Evolutionary conservation across 1,140 invertebrate genomes (phyloP), one percentile per base, ranked within the genome.

Genomic region (Drosophila seguyi): DNA sequence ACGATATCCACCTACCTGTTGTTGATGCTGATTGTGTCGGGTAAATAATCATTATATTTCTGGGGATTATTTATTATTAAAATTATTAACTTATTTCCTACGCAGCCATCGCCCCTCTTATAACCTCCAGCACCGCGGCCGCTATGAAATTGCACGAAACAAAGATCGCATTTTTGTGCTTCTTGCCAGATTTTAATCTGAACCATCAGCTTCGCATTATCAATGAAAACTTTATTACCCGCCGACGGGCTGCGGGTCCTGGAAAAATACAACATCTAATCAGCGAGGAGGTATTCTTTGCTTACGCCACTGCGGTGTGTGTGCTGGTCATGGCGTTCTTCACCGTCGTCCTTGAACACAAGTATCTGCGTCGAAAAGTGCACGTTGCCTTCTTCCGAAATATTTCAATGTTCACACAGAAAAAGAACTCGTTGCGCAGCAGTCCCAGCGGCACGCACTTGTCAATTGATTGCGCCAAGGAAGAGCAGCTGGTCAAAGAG

Each of bases 171-270:
- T 80, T 92, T 16, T 60, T 93, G 8, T 52, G 75, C 27, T 73
- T 92, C 18, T 42, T 93, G 5, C 92, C 92, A 16, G 92, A 93
- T 56, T 93, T 92, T 8, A 90, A 91, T 75, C 65, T 93, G 18
- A 92, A 92, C 42, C 92, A 93, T 45, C 92, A 92, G 53, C 42
- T 92, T 13, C 81, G 86, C 20, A 55, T 90, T 6, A 90, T 92
- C n/a, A 92, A 92, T 47, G 91, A 92, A 45, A 81, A 90, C 27
- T 82, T 92, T 3, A 78, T 92, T 48, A 67, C 58, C 0, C 62
- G 74, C 8, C 56, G 74, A 10, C 50, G 68, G 8, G 52, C 8
- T 0, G 20, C 8, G 34, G 20, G 8, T 29, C 18, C 44, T 2
- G 48, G 56, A 16, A 67, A 27, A 55, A 13, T 6, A 27, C 47